Percentiles rank a stretch among this genome's conserved stretches.
phyloP scores from a whole-genome alignment of 1,140 invertebrate genomes.

The Piezodorus guildinii region DNA sequence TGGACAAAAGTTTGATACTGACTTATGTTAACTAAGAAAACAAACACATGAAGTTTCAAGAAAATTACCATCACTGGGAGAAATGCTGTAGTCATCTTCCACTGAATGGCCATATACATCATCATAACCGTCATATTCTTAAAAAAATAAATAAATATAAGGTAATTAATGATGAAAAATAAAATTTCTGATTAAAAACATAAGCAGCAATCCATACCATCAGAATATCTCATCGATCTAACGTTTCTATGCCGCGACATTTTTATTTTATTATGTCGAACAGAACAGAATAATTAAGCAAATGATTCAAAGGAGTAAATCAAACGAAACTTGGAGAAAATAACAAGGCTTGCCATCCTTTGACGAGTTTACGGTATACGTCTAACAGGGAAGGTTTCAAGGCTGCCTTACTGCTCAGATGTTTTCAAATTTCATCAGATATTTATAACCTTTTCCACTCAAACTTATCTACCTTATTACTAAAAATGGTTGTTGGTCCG shows the following conservation, averaged over 20 bases:
- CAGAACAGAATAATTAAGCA: too few species aligned
- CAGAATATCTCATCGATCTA: slow-evolving; percentile 58
- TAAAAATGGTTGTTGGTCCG: background rate
- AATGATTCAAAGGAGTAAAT: too few species aligned
- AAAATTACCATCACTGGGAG: slow-evolving; percentile 61
- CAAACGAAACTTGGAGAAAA: too few species aligned
- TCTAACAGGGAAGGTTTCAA: background rate
- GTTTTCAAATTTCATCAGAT: background rate
- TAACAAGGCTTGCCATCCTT: too few species aligned
- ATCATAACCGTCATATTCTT: slow-evolving; percentile 82
- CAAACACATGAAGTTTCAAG: too few species aligned
- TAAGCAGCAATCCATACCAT: slow-evolving; percentile 37
- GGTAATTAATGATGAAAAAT: slow-evolving; percentile 17
- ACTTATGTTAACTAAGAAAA: background rate
- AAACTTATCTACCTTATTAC: background rate
- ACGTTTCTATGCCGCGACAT: slow-evolving; percentile 72
- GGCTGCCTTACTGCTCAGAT: background rate
- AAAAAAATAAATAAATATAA: slow-evolving; percentile 27
- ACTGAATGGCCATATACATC: slow-evolving; percentile 87
- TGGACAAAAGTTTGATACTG: background rate
- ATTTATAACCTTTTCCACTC: slow-evolving; percentile 7
- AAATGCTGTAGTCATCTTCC: slow-evolving; percentile 79
- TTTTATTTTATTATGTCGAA: too few species aligned
- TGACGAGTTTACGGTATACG: too few species aligned
- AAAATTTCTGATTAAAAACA: background rate